These are phyloP conservation scores for Zaprionus ornatus DNA, from an alignment of 1,140 invertebrate species.

Conservation along the genomic window DNA sequence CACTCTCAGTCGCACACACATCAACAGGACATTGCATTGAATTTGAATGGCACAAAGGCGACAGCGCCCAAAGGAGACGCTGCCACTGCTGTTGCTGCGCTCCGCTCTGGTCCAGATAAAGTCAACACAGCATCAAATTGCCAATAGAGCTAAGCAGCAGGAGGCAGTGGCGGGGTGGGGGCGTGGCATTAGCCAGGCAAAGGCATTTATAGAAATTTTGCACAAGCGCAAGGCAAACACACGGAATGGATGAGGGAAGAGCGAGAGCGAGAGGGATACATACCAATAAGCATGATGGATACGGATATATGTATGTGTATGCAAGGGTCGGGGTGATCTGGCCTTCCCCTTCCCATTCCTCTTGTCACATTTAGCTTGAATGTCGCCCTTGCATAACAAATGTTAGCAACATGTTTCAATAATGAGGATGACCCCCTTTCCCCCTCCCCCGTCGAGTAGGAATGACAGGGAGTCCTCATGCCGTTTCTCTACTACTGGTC, in stretches of 20 bases:
- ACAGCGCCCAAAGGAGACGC: conserved; percentile 27
- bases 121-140: conserved; percentile 51
- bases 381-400: conserved; percentile 80
- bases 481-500: not conserved
- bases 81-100: conserved; percentile 6
- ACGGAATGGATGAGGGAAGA: conserved; percentile 20
- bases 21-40: conserved; percentile 64
- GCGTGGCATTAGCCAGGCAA: conserved; percentile 4
- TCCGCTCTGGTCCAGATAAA: conserved; percentile 37
- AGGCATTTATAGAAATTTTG: conserved; percentile 72
- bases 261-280: not conserved
- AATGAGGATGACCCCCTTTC: conserved; percentile 58
- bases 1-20: not conserved
- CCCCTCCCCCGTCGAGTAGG: not conserved
- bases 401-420: conserved; percentile 78
- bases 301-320: conserved; percentile 35
- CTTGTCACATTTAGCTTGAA: conserved; percentile 65
- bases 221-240: conserved; percentile 44
- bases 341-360: not conserved
- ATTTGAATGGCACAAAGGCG: conserved; percentile 65
- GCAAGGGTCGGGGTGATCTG: not conserved
- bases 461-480: not conserved
- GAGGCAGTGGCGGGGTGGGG: not conserved
- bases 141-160: conserved; percentile 21
- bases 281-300: conserved; percentile 65